Percentiles rank a stretch among this genome's conserved stretches.
These are phyloP conservation scores for Parus major DNA, from an alignment of 2,113 vertebrate species.

Conservation along the genomic window DNA sequence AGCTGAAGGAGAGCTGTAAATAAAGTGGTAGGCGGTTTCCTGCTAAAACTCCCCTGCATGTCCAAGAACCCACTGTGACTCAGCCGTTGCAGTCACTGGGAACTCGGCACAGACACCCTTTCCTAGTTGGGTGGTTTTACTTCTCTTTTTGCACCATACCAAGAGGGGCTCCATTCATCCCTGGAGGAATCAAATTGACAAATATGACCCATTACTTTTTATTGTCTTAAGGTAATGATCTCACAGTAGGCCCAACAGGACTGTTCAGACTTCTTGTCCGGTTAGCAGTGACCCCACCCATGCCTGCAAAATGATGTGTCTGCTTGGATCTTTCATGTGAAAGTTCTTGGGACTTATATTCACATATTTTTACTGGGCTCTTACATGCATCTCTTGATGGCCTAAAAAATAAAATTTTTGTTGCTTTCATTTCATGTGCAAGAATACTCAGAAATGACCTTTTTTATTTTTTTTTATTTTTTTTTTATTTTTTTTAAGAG, in stretches of 20 bases:
- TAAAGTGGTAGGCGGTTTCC: constrained; percentile 61
- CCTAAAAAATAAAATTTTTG: background rate
- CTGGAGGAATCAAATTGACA: background rate
- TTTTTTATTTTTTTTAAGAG: background rate
- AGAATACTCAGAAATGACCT: background rate
- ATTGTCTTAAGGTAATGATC: background rate
- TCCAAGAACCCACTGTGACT: constrained; percentile 57
- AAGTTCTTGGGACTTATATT: background rate
- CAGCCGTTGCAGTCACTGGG: constrained; percentile 39
- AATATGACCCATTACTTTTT: background rate
- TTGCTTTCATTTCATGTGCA: background rate
- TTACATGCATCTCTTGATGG: background rate
- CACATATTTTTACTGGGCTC: background rate
- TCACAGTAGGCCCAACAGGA: background rate
- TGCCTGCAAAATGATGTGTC: background rate
- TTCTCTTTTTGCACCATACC: constrained; percentile 31
- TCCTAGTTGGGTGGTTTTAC: constrained; percentile 25
- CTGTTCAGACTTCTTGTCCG: background rate
- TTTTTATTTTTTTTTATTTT: accelerated
- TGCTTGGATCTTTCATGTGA: background rate
- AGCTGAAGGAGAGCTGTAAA: constrained; percentile 47
- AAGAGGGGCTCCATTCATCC: constrained; percentile 17
- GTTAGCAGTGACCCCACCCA: background rate
- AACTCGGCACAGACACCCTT: constrained; percentile 17
- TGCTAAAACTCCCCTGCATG: constrained; percentile 62